Conservation (phyloP, 2,888 invertebrate species). For the Scrobipalpa costella region DNA sequence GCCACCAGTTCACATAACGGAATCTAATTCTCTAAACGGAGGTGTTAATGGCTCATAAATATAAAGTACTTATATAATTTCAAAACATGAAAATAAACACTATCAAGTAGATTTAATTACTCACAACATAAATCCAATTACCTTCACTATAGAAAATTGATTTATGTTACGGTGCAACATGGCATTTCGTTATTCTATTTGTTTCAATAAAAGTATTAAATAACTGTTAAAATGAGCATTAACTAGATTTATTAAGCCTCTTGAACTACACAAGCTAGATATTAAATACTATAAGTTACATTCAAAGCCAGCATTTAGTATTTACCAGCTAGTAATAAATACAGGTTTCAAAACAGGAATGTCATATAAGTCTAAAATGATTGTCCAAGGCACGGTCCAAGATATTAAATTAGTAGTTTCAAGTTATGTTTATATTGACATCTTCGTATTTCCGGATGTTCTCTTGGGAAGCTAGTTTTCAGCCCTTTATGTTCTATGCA, state of each 20-base stretch:
- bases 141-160: not conserved
- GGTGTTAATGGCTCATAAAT: not conserved
- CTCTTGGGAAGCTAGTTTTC: slow-evolving; percentile 20
- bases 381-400: slow-evolving; percentile 8
- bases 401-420: slow-evolving; percentile 2
- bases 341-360: slow-evolving; percentile 16
- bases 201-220: slow-evolving; percentile 9
- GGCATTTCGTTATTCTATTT: slow-evolving; percentile 3
- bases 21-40: not conserved
- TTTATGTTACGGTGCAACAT: not conserved
- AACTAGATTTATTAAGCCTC: slow-evolving; percentile 13
- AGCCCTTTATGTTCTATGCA: not conserved
- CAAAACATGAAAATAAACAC: not conserved
- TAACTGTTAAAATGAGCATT: slow-evolving; percentile 11
- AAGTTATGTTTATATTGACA: slow-evolving; percentile 21
- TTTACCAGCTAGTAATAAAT: slow-evolving; percentile 12
- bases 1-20: no score
- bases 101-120: not conserved
- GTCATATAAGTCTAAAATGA: slow-evolving; percentile 11
- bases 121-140: not conserved
- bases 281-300: slow-evolving; percentile 10
- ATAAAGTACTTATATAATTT: not conserved
- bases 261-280: slow-evolving; percentile 12
- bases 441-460: not conserved
- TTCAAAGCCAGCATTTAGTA: slow-evolving; percentile 7